These are phyloP conservation scores for Elymnias hypermnestra DNA, from an alignment of 1,140 invertebrate species.

Conservation along the genomic window DNA sequence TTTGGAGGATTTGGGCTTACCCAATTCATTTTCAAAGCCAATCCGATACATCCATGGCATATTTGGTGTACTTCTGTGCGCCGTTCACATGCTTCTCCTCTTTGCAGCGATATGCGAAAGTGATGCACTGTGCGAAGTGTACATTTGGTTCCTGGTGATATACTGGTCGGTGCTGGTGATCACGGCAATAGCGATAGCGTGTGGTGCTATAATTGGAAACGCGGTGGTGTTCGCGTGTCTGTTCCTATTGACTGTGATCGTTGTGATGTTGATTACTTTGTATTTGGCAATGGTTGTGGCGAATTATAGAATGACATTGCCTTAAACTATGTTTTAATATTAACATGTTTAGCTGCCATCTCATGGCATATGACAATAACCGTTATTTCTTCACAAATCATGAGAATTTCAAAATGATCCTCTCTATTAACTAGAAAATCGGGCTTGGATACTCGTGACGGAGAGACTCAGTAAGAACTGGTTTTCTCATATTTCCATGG, in stretches of 20 bases:
- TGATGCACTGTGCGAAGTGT: slow-evolving; percentile 36
- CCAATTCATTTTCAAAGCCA: not conserved
- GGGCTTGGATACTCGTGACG: no score
- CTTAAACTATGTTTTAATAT: no score
- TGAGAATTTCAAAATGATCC: no score
- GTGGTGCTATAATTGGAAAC: slow-evolving; percentile 6
- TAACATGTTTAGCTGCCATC: no score
- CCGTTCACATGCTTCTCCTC: slow-evolving; percentile 22
- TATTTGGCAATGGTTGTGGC: slow-evolving; percentile 24
- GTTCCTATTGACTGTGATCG: slow-evolving; percentile 5
- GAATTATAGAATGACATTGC: slow-evolving; percentile 34
- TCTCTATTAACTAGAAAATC: no score
- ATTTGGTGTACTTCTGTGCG: slow-evolving; percentile 23
- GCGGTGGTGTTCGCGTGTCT: slow-evolving; percentile 7
- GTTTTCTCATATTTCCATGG: no score
- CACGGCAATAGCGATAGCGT: not conserved
- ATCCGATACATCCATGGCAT: slow-evolving; percentile 24
- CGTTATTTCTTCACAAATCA: no score
- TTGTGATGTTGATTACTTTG: slow-evolving; percentile 7
- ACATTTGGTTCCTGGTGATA: slow-evolving; percentile 29
- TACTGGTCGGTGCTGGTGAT: slow-evolving; percentile 11
- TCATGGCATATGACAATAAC: no score
- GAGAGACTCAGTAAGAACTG: no score
- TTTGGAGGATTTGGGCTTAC: slow-evolving; percentile 12
- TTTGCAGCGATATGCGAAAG: slow-evolving; percentile 29